Conservation (phyloP, 2,888 invertebrate species). For the Oligia strigilis region DNA sequence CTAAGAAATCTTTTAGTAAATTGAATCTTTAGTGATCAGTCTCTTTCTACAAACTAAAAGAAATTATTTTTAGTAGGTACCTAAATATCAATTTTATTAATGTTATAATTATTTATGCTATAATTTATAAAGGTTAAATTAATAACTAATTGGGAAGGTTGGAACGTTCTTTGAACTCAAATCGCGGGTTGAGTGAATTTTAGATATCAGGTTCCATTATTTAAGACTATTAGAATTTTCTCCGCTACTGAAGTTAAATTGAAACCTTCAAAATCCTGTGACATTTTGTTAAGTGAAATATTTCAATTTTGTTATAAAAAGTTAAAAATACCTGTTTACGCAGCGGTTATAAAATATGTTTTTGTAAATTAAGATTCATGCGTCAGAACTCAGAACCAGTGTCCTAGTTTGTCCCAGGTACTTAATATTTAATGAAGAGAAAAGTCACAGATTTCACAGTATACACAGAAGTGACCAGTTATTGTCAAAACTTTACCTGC, state of each 20-base stretch:
- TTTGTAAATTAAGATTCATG: slow-evolving; percentile 46
- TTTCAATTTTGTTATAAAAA: not conserved
- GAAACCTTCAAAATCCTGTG: slow-evolving; percentile 13
- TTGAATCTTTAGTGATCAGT: not conserved
- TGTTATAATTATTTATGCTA: not conserved
- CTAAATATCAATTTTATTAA: slow-evolving; percentile 21
- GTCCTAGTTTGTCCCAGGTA: slow-evolving; percentile 14
- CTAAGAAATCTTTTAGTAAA: not conserved
- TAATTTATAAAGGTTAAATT: slow-evolving; percentile 42
- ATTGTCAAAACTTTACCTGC: slow-evolving; percentile 75
- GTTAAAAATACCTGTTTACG: slow-evolving; percentile 9
- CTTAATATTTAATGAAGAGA: slow-evolving; percentile 58
- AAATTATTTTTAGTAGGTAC: slow-evolving; percentile 3
- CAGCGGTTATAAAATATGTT: slow-evolving; percentile 34
- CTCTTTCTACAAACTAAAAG: slow-evolving; percentile 1
- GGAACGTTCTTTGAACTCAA: slow-evolving; percentile 11
- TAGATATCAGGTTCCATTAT: slow-evolving; percentile 39
- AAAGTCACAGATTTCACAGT: slow-evolving; percentile 56
- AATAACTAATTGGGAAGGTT: slow-evolving; percentile 35
- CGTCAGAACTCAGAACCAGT: slow-evolving; percentile 7
- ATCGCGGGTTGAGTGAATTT: slow-evolving; percentile 22
- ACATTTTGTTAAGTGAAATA: slow-evolving; percentile 19
- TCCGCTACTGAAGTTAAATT: slow-evolving; percentile 21
- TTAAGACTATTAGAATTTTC: slow-evolving; percentile 28
- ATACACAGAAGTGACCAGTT: slow-evolving; percentile 71